Evolutionary conservation across 2,113 vertebrate species (phyloP).

Genomic region (Perccottus glenii): DNA sequence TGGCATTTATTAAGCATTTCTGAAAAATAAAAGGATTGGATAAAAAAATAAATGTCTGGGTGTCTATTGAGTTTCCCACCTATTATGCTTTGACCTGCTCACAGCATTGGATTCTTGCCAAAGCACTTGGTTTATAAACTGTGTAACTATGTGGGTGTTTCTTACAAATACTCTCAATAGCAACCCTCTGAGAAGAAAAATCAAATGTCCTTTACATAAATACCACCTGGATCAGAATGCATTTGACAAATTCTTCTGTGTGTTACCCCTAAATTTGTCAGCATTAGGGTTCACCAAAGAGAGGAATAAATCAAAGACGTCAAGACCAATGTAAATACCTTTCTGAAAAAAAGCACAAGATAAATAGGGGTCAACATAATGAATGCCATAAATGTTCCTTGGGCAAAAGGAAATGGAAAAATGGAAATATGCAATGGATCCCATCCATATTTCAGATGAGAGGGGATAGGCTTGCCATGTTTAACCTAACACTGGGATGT

Average conservation of each 20-base stretch:
- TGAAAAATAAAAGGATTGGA: constrained; percentile 21
- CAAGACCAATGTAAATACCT: constrained; percentile 56
- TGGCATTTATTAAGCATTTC: constrained; percentile 17
- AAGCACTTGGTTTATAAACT: constrained; percentile 27
- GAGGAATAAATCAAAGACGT: constrained; percentile 44
- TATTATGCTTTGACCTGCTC: constrained; percentile 41
- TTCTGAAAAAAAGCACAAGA: constrained; percentile 38
- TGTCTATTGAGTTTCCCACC: constrained; percentile 18
- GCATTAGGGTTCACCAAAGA: constrained; percentile 30
- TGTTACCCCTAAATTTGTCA: constrained; percentile 33
- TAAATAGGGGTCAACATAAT: constrained; percentile 63
- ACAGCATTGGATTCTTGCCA: constrained; percentile 17
- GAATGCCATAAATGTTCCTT: constrained; percentile 60
- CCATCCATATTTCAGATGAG: constrained; percentile 72
- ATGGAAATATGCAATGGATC: constrained; percentile 58
- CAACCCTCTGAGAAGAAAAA: constrained; percentile 31
- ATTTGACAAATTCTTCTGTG: constrained; percentile 19
- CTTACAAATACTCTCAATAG: constrained; percentile 32
- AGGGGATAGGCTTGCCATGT: constrained; percentile 72
- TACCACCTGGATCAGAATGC: constrained; percentile 21
- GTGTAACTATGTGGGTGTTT: constrained; percentile 23
- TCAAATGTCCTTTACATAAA: constrained; percentile 42
- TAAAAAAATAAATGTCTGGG: constrained; percentile 23
- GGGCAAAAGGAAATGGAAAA: constrained; percentile 63
- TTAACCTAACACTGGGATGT: constrained; percentile 75